These are phyloP conservation scores for Muricea muricata DNA, from an alignment of 92 coral and sea anemone genomes.

Conservation along the genomic window DNA sequence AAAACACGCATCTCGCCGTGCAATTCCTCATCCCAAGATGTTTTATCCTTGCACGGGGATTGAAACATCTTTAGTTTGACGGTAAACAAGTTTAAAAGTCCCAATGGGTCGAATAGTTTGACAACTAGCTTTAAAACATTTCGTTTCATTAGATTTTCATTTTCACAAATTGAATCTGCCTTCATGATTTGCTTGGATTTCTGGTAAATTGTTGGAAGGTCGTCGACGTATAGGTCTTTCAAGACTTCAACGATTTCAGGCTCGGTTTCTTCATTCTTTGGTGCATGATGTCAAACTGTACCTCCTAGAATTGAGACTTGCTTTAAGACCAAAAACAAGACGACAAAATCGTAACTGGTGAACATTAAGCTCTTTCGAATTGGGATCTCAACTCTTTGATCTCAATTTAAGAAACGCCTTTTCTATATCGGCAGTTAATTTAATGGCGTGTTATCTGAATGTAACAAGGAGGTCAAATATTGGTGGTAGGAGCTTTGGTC, in stretches of 20 bases:
- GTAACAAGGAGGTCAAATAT: slow-evolving; percentile 5
- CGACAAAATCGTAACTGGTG: neutral
- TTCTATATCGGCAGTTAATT: slow-evolving; percentile 16
- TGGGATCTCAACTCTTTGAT: neutral
- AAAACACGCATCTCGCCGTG: neutral
- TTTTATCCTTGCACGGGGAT: neutral
- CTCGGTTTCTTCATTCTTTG: neutral
- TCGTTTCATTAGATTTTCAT: slow-evolving; percentile 26
- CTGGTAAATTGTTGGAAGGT: slow-evolving; percentile 36
- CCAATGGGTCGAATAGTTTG: slow-evolving; percentile 12
- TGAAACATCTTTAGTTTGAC: neutral
- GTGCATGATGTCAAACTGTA: neutral
- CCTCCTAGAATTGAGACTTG: neutral
- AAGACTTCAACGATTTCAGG: neutral
- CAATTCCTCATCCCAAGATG: neutral
- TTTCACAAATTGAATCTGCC: slow-evolving; percentile 49
- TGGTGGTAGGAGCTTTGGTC: slow-evolving; percentile 5
- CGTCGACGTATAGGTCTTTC: slow-evolving; percentile 45
- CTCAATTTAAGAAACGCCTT: slow-evolving; percentile 20
- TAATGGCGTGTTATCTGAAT: neutral
- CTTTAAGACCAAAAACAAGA: slow-evolving; percentile 23
- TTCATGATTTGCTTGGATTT: slow-evolving; percentile 37
- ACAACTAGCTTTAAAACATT: slow-evolving; percentile 12
- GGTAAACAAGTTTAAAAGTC: neutral
- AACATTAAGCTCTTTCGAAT: neutral